Percentiles rank a stretch among this genome's conserved stretches.
Conservation (phyloP, 2,113 vertebrate species). For the Picathartes gymnocephalus region DNA sequence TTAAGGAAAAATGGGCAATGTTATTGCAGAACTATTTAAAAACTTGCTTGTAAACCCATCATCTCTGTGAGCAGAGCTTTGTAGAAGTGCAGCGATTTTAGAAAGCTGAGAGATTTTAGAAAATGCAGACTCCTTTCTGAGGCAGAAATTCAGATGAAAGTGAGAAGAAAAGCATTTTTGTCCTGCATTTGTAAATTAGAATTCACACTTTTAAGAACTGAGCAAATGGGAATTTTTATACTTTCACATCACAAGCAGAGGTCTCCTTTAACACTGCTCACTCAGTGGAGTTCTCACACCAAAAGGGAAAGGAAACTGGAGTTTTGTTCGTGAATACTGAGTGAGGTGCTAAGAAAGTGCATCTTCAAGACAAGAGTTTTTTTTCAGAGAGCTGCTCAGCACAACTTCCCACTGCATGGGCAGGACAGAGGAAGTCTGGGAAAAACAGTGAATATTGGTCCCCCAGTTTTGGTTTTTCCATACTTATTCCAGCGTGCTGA, state of each 20-base stretch:
- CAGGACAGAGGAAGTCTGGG: not conserved
- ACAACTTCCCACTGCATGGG: rapidly evolving
- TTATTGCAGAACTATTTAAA: not conserved
- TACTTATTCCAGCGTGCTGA: not conserved
- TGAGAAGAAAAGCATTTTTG: not conserved
- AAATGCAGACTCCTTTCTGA: not conserved
- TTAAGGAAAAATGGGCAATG: not conserved
- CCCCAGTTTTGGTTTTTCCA: not conserved
- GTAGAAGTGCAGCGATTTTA: not conserved
- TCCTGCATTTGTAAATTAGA: not conserved
- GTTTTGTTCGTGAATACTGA: not conserved
- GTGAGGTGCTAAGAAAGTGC: not conserved
- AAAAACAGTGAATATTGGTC: not conserved
- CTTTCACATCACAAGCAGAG: not conserved
- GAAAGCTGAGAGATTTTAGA: not conserved
- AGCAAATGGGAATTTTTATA: not conserved
- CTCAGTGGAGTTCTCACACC: not conserved
- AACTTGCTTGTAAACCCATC: not conserved
- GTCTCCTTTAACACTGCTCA: not conserved
- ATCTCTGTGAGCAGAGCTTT: not conserved
- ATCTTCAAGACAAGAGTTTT: not conserved
- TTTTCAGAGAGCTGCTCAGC: not conserved
- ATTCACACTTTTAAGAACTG: not conserved
- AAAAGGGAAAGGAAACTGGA: not conserved
- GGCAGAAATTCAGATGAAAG: not conserved